Evolutionary conservation across 2,888 invertebrate genomes (phyloP).

Genomic region (Brenthis ino): DNA sequence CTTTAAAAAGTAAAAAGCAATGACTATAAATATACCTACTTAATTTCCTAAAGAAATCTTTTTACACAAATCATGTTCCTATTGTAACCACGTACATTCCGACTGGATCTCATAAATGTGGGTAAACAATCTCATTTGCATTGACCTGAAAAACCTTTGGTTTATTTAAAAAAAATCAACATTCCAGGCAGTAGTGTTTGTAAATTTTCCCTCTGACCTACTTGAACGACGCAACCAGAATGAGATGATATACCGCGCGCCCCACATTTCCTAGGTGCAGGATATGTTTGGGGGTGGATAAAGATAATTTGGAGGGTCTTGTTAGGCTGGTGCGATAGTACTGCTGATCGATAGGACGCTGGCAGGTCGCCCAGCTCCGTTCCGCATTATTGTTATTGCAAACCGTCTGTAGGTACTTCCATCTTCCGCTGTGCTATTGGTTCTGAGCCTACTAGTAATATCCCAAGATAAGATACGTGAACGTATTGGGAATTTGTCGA

Average conservation of each 20-base stretch:
- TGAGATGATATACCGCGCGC: constrained; percentile 56
- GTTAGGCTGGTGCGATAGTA: constrained; percentile 60
- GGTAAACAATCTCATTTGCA: constrained; percentile 71
- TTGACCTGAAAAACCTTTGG: constrained; percentile 72
- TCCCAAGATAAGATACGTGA: constrained; percentile 64
- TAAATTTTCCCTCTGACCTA: constrained; percentile 82
- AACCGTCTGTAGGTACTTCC: constrained; percentile 58
- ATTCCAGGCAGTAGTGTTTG: constrained; percentile 73
- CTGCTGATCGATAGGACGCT: constrained; percentile 74
- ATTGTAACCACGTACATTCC: constrained; percentile 30
- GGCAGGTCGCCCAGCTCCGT: constrained; percentile 80
- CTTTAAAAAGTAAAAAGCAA: background rate
- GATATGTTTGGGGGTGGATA: constrained; percentile 54
- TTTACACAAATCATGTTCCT: constrained; percentile 3
- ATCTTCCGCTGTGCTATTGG: constrained; percentile 72
- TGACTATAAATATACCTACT: too few species aligned
- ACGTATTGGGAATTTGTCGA: constrained; percentile 50
- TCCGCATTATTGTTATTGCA: constrained; percentile 81
- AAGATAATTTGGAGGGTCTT: constrained; percentile 66
- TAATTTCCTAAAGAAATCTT: background rate
- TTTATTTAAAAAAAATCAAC: constrained; percentile 72
- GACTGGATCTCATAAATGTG: constrained; percentile 50
- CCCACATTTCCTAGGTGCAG: constrained; percentile 49
- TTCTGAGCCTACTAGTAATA: constrained; percentile 68
- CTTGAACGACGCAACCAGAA: constrained; percentile 70